Conservation (phyloP, 2,888 invertebrate species). For the Tachina fera region DNA sequence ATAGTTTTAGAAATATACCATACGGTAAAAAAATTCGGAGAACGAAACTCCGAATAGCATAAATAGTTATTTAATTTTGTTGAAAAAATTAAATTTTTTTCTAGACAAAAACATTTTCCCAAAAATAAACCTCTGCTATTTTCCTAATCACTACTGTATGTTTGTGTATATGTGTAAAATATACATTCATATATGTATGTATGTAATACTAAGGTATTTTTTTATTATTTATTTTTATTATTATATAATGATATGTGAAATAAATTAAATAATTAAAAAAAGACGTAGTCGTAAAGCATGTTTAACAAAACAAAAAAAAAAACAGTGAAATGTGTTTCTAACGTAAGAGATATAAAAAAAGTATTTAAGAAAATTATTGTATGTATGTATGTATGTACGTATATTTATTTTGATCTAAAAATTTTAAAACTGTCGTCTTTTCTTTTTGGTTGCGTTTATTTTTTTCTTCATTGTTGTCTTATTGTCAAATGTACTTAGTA, state of each 20-base stretch:
- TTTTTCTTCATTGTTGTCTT: slow-evolving; percentile 4
- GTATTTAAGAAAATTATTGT: slow-evolving; percentile 25
- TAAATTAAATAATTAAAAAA: slow-evolving; percentile 15
- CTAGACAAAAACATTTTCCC: too few relatives aligned
- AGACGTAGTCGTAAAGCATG: slow-evolving; percentile 64
- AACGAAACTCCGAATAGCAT: too few relatives aligned
- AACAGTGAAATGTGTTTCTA: slow-evolving; percentile 40
- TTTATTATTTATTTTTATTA: slow-evolving; percentile 33
- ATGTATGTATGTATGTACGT: slow-evolving; percentile 43
- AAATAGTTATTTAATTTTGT: too few relatives aligned
- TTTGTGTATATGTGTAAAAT: slow-evolving; percentile 32
- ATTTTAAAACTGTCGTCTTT: slow-evolving; percentile 39
- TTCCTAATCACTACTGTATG: slow-evolving; percentile 24
- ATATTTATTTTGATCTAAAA: slow-evolving; percentile 46
- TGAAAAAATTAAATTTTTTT: too few relatives aligned
- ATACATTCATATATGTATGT: slow-evolving; percentile 4
- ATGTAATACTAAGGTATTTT: slow-evolving; percentile 33
- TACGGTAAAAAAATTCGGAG: too few relatives aligned
- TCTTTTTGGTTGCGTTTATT: slow-evolving; percentile 11
- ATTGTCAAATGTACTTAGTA: slow-evolving; percentile 64
- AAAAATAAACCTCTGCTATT: slow-evolving; percentile 14
- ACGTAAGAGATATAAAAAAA: slow-evolving; percentile 23
- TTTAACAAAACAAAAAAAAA: too few relatives aligned
- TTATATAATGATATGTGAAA: slow-evolving; percentile 25
- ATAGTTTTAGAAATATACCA: too few relatives aligned